phyloP scores from a whole-genome alignment of 2,113 vertebrate genomes.

The Indicator indicator region DNA sequence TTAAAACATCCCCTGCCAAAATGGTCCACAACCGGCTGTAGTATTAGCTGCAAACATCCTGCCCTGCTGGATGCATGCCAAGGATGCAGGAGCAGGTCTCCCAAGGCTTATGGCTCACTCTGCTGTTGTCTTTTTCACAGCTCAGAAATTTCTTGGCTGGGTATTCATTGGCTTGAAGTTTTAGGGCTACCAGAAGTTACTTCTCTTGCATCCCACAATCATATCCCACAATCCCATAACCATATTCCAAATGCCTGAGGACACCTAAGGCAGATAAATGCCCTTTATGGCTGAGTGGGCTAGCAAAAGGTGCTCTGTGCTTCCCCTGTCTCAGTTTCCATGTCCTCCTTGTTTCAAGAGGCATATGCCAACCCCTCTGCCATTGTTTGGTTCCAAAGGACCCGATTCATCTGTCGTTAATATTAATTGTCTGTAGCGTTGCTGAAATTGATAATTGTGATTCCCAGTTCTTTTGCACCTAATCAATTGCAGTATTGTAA shows the following conservation, averaged over 20 bases:
- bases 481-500: neutral
- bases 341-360: neutral
- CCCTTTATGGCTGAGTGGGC: neutral
- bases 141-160: neutral
- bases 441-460: neutral
- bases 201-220: neutral
- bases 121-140: neutral
- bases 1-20: neutral
- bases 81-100: neutral
- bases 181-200: neutral
- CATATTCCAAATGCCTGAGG: neutral
- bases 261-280: neutral
- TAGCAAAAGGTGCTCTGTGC: neutral
- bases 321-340: neutral
- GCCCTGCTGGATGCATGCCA: neutral
- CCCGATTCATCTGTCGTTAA: neutral
- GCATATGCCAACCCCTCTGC: neutral
- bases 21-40: neutral
- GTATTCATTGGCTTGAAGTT: neutral
- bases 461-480: neutral
- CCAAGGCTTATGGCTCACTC: neutral
- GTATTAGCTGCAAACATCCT: neutral
- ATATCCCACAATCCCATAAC: too few relatives aligned
- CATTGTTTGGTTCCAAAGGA: neutral
- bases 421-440: neutral